Conservation (phyloP, 2,888 invertebrate species). For the Campoplex capitator region DNA sequence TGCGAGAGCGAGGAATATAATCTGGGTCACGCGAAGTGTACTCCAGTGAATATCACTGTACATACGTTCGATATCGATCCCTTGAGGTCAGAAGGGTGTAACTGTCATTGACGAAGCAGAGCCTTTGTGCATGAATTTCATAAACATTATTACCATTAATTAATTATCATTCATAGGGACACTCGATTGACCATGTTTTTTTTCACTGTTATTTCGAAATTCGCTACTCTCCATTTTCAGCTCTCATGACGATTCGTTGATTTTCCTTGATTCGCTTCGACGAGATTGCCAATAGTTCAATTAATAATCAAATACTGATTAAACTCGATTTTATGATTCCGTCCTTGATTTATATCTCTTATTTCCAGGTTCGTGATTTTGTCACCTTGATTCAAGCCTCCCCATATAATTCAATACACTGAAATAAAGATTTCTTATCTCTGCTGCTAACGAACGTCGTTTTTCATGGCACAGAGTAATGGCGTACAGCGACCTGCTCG, state of each 20-base stretch:
- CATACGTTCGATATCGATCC: constrained; percentile 39
- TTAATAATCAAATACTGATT: not conserved
- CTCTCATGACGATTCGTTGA: not conserved
- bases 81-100: constrained; percentile 32
- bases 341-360: not conserved
- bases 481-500: not conserved
- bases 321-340: not conserved
- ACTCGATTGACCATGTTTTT: not conserved
- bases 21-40: constrained; percentile 52
- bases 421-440: not conserved
- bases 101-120: constrained; percentile 34
- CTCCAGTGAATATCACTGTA: not conserved
- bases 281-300: not conserved
- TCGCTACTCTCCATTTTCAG: not conserved
- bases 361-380: not conserved
- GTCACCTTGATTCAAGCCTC: not conserved
- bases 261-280: not conserved
- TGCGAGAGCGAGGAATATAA: constrained; percentile 44
- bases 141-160: constrained; percentile 24
- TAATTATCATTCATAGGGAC: not conserved
- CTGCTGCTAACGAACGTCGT: not conserved
- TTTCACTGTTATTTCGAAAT: not conserved
- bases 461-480: not conserved
- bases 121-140: constrained; percentile 7
- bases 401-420: not conserved